A percentile compares a stretch with the other conserved stretches of the same genome.
These are phyloP conservation scores for Sinonovacula constricta DNA, from an alignment of 1,140 invertebrate genomes.

Conservation along the genomic window DNA sequence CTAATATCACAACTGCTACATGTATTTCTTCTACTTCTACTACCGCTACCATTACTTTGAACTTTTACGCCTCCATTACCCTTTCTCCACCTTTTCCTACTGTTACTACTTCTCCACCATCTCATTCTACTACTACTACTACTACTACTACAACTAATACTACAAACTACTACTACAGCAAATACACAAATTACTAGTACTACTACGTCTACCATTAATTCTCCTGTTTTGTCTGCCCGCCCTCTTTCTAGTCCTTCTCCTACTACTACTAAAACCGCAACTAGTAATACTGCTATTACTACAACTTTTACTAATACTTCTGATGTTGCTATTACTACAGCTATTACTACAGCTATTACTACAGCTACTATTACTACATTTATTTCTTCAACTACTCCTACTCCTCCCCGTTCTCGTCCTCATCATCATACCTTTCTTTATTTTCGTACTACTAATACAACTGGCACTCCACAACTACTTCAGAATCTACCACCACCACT, in stretches of 20 bases:
- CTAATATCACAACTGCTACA: not conserved
- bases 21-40: not conserved
- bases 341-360: constrained; percentile 6
- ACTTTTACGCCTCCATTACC: not conserved
- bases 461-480: not conserved
- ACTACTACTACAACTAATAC: not conserved
- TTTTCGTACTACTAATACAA: not conserved
- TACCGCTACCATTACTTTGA: not conserved
- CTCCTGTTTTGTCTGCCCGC: not conserved
- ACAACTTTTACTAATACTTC: constrained; percentile 20
- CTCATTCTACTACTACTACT: not conserved
- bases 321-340: constrained; percentile 11
- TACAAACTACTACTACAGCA: not conserved
- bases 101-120: not conserved
- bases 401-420: not conserved
- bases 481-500: not conserved
- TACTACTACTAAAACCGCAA: constrained; percentile 39
- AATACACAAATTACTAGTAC: not conserved
- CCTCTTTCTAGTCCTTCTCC: not conserved
- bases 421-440: not conserved
- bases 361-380: not conserved
- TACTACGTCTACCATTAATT: constrained; percentile 10
- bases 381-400: not conserved
- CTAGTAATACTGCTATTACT: constrained; percentile 6
- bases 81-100: no score